Evolutionary conservation across 2,797 vertebrate species (phyloP).

Genomic region (Myotis daubentonii): DNA sequence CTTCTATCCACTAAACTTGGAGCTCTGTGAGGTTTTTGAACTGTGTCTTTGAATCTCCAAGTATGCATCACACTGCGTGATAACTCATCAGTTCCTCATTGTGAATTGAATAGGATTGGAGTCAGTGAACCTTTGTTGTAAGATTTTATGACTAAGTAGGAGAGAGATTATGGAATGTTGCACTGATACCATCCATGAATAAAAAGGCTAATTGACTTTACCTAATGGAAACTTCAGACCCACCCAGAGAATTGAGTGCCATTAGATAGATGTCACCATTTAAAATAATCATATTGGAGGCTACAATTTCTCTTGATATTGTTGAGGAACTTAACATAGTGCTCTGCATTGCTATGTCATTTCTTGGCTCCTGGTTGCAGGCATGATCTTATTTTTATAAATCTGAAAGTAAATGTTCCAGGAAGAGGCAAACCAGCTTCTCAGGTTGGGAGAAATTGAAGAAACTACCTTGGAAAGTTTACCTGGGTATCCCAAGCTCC

Average conservation of each 20-base stretch:
- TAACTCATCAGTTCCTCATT: not conserved
- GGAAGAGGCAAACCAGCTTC: not conserved
- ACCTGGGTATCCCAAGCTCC: not conserved
- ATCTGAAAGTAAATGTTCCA: not conserved
- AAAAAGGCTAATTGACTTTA: constrained; percentile 17
- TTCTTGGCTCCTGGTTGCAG: not conserved
- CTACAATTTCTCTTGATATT: not conserved
- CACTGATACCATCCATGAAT: not conserved
- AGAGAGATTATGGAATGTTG: constrained; percentile 11
- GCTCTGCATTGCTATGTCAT: not conserved
- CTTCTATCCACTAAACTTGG: not conserved
- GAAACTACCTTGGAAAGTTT: not conserved
- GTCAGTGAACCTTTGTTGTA: not conserved
- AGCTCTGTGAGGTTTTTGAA: not conserved
- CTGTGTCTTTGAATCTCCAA: not conserved
- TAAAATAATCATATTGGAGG: not conserved
- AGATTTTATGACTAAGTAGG: not conserved
- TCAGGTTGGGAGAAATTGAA: not conserved
- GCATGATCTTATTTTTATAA: constrained; percentile 9
- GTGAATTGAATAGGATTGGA: not conserved
- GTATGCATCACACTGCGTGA: not conserved
- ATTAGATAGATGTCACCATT: not conserved
- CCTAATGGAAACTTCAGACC: not conserved
- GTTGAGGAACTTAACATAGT: not conserved
- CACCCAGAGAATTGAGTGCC: not conserved